Percentiles rank a stretch among this genome's conserved stretches.
Evolutionary conservation across 2,113 vertebrate genomes (phyloP).

Genomic region (Geothlypis trichas): DNA sequence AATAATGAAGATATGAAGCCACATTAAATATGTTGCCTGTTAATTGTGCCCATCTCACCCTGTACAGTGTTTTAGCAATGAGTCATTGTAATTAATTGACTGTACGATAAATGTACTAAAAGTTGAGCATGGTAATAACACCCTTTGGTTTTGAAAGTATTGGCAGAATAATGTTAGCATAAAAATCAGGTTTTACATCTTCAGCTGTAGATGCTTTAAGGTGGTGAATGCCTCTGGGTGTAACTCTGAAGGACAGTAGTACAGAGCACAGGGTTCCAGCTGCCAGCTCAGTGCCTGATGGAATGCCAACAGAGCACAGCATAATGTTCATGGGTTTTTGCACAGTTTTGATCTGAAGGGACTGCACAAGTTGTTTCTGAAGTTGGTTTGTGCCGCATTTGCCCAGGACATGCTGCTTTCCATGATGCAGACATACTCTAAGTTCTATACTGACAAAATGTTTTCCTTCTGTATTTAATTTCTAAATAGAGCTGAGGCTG

Average conservation of each 20-base stretch:
- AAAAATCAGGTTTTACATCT: not conserved
- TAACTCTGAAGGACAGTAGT: not conserved
- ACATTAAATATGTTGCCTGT: not conserved
- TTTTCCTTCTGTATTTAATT: not conserved
- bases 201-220: not conserved
- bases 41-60: slow-evolving; percentile 32
- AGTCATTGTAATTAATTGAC: slow-evolving; percentile 37
- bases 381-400: not conserved
- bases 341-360: not conserved
- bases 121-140: slow-evolving; percentile 15
- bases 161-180: not conserved
- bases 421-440: not conserved
- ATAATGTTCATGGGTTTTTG: not conserved
- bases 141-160: slow-evolving; percentile 10
- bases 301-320: not conserved
- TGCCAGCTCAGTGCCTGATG: not conserved
- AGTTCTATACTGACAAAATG: not conserved
- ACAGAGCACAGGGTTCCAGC: not conserved
- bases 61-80: not conserved
- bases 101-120: slow-evolving; percentile 36
- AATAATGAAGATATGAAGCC: slow-evolving; percentile 2
- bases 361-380: not conserved
- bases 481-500: not conserved
- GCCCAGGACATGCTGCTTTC: not conserved
- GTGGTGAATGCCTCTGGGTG: not conserved